A percentile compares a stretch with the other conserved stretches of the same genome.
Conservation (phyloP, 2,797 vertebrate genomes). For the Hafferia zeledoni region DNA sequence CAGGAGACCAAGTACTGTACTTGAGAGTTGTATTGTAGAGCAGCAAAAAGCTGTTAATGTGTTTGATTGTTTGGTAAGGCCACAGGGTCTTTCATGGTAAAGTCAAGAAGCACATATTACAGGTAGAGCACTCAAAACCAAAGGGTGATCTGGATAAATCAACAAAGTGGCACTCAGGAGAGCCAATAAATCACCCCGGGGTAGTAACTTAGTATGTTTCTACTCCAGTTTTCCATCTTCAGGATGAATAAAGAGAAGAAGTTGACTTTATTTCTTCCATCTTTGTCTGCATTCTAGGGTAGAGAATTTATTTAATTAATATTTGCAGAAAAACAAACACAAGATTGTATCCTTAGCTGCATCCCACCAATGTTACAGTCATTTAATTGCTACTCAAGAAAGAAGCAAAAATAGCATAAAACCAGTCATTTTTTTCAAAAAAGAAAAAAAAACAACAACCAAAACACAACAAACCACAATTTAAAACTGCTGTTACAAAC, state of each 20-base stretch:
- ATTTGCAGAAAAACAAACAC: neutral
- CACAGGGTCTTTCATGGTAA: neutral
- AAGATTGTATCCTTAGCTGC: neutral
- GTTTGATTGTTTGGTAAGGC: neutral
- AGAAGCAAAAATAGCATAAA: neutral
- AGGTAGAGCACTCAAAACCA: neutral
- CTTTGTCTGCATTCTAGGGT: neutral
- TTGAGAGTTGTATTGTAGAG: neutral
- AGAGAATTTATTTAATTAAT: neutral
- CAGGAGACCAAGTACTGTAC: neutral
- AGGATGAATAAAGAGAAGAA: neutral
- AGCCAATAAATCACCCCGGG: neutral
- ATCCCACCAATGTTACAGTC: neutral
- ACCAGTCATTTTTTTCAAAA: neutral
- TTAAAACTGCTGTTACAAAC: neutral
- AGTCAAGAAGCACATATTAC: neutral
- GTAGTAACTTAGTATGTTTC: neutral
- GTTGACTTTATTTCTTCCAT: neutral
- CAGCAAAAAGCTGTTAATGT: rapidly evolving
- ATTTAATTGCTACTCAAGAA: neutral
- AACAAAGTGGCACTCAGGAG: neutral
- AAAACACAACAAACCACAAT: neutral
- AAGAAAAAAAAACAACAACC: neutral
- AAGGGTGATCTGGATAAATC: neutral
- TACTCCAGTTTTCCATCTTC: neutral